Base-by-base conservation (phyloP, 2,888 invertebrate genomes). In the Blera fallax region DNA sequence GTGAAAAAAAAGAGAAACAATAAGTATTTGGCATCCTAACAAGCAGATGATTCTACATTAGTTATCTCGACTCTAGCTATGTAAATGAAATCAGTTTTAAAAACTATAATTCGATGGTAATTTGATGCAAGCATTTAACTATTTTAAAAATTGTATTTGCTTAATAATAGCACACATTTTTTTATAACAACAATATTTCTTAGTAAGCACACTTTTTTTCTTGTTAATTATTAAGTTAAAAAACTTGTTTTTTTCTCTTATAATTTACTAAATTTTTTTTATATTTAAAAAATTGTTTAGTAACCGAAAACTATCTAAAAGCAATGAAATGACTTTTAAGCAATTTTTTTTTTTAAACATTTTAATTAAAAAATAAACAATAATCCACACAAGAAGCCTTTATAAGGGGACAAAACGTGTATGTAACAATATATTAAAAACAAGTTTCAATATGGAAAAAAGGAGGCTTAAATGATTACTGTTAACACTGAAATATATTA, bases 401-500 rank as follows among this genome's bases (percentile, higher is more conserved):
- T 50, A 21, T 16, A 8, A 43, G 14, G 18, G 10, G 14, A 24
- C 27, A 16, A 37, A 50, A 62, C 40, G 62, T 37, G 11, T 29
- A 40, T n/a, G n/a, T 5, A 72, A 60, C 29, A 50, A 16, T 34
- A 58, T 56, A 21, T 5, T 29, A 32, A 32, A 18, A 37, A 54
- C 54, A 50, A 43, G 14, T 45, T 27, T 34, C 32, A 64, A 7
- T 24, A 24, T 27, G 7, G 3, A 11, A 37, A 56, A 45, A 8
- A 45, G 27, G 14, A 70, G 4, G 24, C 40, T 60, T 67, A 45
- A 50, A 16, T 45, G 1, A n/a, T 52, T 45, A 32, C 43, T 72
- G 54, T 62, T 79, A 79, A 83, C 78, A 83, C 24, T 78, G 65
- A 78, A 79, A 79, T 74, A 79, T 73, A 62, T 73, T 79, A 74